Base-by-base conservation (phyloP, 2,888 invertebrate genomes). In the Brachypalpus laphriformis region DNA sequence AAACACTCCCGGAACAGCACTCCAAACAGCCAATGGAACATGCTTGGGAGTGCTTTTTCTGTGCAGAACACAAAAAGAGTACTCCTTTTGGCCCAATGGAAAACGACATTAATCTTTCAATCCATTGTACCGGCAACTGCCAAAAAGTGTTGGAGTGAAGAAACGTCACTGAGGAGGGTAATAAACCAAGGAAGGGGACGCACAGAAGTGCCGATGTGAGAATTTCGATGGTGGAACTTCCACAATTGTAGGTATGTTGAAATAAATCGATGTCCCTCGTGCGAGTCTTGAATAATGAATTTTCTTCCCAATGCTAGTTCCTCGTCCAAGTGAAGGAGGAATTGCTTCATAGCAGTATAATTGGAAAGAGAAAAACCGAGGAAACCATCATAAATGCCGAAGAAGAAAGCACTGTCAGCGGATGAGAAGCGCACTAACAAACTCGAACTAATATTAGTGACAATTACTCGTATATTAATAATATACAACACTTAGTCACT, bases 271-370 rank as follows among this genome's bases (percentile, higher is more conserved):
- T 99, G 99, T 85, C 95, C 96, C 88, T 99, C 98, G 90, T 99
- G 99, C 88, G 99, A 93, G 92, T 99, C 99, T 93, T 98, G 98
- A 86, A 99, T 95, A 63, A 99, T 98, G 93, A 99, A 99, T 92
- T 97, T 98, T 88, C 95, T 94, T 88, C 98, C 99, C 16, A 99
- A 93, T 63, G 97, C 97, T 87, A 96, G 93, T 3, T 97, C 98
- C 91, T 99, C 99, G 89, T 99, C 99, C 89, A 99, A 93, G 93
- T 99, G 98, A 0, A 99, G 93, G 20, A 99, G 93, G 91, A 99
- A 98, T 92, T 99, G 99, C 95, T 99, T 99, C 98, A 99, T 99
- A 90, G 99, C 98, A 90, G 98, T 97, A 92, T 99, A 99, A 94
- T 98, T 98, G 93, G 34, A 94, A 92, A 57, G n/a, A 18, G 9